Percentiles rank a stretch among this genome's conserved stretches.
Evolutionary conservation across 2,113 vertebrate genomes (phyloP).

Genomic region (Triplophysa tibetana): DNA sequence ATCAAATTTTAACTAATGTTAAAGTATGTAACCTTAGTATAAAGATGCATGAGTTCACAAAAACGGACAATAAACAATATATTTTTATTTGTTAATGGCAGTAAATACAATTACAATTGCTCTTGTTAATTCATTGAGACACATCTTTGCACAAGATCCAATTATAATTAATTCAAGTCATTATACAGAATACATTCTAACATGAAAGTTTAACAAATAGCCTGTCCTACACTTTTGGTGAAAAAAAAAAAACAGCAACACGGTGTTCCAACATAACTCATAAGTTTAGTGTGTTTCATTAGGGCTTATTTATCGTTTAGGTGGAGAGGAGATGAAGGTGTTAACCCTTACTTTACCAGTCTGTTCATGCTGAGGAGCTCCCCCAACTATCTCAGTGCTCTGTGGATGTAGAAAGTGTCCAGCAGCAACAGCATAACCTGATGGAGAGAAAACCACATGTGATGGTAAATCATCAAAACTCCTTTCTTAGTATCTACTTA

Average conservation of each 20-base stretch:
- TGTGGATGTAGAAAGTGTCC: conserved; percentile 80
- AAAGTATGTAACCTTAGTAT: no score
- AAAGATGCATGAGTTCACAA: no score
- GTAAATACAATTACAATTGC: no score
- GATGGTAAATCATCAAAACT: neutral
- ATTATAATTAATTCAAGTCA: no score
- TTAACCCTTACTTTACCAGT: conserved; percentile 87
- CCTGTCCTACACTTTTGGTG: no score
- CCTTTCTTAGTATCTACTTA: neutral
- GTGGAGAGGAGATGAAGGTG: neutral
- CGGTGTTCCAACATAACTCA: neutral
- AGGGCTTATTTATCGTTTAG: neutral
- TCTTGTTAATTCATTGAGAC: no score
- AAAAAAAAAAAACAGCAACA: neutral
- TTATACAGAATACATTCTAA: no score
- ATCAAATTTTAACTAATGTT: no score
- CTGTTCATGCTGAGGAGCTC: conserved; percentile 90
- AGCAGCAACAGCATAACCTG: conserved; percentile 91
- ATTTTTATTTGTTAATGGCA: no score
- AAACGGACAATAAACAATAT: no score
- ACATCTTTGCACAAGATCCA: no score
- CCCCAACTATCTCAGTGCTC: conserved; percentile 84
- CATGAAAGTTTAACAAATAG: neutral
- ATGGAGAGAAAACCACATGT: conserved; percentile 25
- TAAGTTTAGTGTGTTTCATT: neutral